Percentiles rank a stretch among this genome's conserved stretches.
phyloP scores from a whole-genome alignment of 2,797 vertebrate genomes.

The Anguilla obscura region DNA sequence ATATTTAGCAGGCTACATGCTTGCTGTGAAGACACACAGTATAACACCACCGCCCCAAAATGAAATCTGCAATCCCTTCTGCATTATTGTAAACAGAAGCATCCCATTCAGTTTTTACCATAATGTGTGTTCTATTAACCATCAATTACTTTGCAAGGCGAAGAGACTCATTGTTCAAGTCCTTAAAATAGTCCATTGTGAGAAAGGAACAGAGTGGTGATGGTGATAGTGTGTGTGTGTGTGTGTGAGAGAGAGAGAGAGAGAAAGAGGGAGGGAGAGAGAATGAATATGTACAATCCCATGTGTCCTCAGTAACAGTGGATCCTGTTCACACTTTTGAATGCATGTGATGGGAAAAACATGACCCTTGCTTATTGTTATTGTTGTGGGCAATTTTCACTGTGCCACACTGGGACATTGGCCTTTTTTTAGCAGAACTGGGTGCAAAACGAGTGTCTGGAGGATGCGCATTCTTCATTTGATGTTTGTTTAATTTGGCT shows the following conservation, averaged over 20 bases:
- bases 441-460: not conserved
- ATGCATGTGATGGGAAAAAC: not conserved
- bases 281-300: not conserved
- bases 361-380: not conserved
- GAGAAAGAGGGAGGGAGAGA: not conserved
- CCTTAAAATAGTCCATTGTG: not conserved
- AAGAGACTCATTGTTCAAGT: not conserved
- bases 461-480: not conserved
- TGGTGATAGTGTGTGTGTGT: not conserved
- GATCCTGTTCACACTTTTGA: not conserved
- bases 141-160: not conserved
- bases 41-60: not conserved
- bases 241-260: not conserved
- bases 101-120: not conserved
- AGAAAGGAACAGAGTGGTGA: not conserved
- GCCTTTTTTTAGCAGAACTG: not conserved
- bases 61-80: not conserved
- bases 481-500: not conserved
- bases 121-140: not conserved
- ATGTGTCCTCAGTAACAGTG: conserved; percentile 3
- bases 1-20: not conserved
- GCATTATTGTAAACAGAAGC: not conserved
- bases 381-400: not conserved
- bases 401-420: not conserved
- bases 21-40: not conserved